These are phyloP conservation scores for Lasioglossum marginatum DNA, from an alignment of 2,888 invertebrate genomes.

Conservation along the genomic window DNA sequence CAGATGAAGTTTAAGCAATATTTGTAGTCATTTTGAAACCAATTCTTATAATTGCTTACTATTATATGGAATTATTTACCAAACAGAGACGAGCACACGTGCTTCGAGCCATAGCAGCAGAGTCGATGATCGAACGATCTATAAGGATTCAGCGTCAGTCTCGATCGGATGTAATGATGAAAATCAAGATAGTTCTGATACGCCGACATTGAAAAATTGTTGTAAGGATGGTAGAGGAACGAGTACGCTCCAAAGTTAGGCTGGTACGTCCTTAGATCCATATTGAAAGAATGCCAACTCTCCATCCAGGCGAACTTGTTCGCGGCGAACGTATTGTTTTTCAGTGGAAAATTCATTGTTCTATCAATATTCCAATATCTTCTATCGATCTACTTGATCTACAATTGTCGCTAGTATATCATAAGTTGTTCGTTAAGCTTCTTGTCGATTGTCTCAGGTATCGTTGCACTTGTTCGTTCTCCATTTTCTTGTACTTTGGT, in stretches of 20 bases:
- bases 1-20: not conserved
- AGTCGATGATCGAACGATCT: constrained; percentile 35
- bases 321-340: constrained; percentile 37
- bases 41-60: not conserved
- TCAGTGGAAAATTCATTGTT: constrained; percentile 51
- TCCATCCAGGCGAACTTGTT: constrained; percentile 40
- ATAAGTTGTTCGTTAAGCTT: constrained; percentile 30
- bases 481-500: not conserved
- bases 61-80: constrained; percentile 55
- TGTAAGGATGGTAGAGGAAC: constrained; percentile 56
- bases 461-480: constrained; percentile 33
- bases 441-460: constrained; percentile 38
- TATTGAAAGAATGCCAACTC: constrained; percentile 42
- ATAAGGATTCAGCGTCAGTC: constrained; percentile 59
- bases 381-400: not conserved
- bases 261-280: constrained; percentile 62
- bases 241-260: constrained; percentile 41
- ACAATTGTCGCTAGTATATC: constrained; percentile 35
- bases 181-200: constrained; percentile 60
- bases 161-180: constrained; percentile 55
- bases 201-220: constrained; percentile 40
- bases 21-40: not conserved
- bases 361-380: not conserved
- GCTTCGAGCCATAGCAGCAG: constrained; percentile 50
- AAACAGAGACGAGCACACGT: constrained; percentile 45